Evolutionary conservation across 2,888 invertebrate species (phyloP).

Genomic region (Macrosiphum euphorbiae): DNA sequence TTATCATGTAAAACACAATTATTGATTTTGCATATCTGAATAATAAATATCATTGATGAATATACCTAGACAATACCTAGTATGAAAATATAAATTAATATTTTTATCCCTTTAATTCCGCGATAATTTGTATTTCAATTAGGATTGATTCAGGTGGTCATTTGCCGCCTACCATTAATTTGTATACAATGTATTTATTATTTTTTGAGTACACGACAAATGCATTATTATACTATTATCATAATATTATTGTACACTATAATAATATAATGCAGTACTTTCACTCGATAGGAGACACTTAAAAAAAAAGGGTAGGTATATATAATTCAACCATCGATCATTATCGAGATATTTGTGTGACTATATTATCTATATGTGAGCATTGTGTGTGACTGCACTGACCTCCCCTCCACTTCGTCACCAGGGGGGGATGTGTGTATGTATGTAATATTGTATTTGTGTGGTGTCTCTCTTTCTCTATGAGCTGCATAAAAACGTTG

Average conservation of each 20-base stretch:
- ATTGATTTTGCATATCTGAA: background rate
- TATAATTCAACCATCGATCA: conserved; percentile 60
- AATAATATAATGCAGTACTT: conserved; percentile 29
- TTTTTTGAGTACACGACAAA: conserved; percentile 2
- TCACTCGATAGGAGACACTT: conserved; percentile 33
- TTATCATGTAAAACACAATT: background rate
- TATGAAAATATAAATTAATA: background rate
- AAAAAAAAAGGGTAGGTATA: conserved; percentile 2
- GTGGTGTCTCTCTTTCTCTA: conserved; percentile 32
- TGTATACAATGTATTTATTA: background rate
- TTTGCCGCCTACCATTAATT: background rate
- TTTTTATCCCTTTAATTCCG: background rate
- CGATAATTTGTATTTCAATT: background rate
- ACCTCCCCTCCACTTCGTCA: background rate
- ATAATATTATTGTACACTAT: background rate
- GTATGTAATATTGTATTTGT: background rate
- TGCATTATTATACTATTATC: conserved; percentile 5
- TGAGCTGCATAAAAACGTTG: conserved; percentile 29
- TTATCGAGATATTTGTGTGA: conserved; percentile 53
- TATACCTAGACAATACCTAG: background rate
- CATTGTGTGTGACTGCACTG: conserved; percentile 34
- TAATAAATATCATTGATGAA: background rate
- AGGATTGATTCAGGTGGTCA: background rate
- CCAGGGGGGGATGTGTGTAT: background rate
- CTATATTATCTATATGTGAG: background rate